Evolutionary conservation across 2,888 invertebrate genomes (phyloP), one percentile per base, ranked within the genome.

Genomic region (Rosalia funebris): DNA sequence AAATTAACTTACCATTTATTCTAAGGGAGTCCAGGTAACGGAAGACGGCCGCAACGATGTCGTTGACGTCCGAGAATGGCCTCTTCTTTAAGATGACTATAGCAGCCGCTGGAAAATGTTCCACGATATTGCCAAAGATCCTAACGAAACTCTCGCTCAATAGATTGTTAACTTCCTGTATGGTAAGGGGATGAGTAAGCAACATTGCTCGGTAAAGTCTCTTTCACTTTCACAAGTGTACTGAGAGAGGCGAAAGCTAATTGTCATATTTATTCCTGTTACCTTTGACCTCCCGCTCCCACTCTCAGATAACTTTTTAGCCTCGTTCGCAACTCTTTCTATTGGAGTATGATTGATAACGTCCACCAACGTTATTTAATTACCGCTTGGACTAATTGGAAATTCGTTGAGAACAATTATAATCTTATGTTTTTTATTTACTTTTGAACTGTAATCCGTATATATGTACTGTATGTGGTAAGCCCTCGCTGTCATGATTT

Each of bases 41-140:
- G 60, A 82, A 75, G 71, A 88, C 85, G 9, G 85, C 84, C 11
- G 78, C 75, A 62, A 84, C 84, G n/a, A 89, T 76, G 39, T 82
- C 81, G 31, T 79, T 75, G 15, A 82, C 73, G 67, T 77, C 81
- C 25, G 73, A 58, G 75, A 88, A 89, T 1, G 89, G 89, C 39
- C 85, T 78, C 66, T 81, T 78, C 42, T 79, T 77, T 58, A 82
- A 81, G 20, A 86, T 84, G 19, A 79, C 73, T 36, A 75, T 77
- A 0, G 87, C 86, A 15, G 86, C 87, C 60, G 83, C 83, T 5
- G 83, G 80, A 72, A 83, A 86, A 60, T 86, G 79, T 73, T 89
- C 88, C 53, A 89, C 84, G n/a, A 88, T 86, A 79, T 88, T 89
- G 14, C 83, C 83, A 74, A 89, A 89, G 53, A 86, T 77, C 72